These are phyloP conservation scores for Huso huso DNA, from an alignment of 2,797 vertebrate species.

Conservation along the genomic window DNA sequence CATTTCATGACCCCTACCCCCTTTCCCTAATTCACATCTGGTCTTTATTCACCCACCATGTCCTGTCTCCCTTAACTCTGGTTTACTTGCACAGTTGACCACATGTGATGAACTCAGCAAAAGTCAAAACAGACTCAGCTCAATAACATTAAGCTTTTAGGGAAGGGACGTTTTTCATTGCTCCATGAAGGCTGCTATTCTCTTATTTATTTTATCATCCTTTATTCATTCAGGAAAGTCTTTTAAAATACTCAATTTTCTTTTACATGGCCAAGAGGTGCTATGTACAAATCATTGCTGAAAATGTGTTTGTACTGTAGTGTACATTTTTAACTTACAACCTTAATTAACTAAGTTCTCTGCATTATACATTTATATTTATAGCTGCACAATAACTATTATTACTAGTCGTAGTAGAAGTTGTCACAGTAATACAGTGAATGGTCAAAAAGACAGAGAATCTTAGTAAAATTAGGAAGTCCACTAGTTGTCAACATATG, in stretches of 20 bases:
- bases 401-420: too few relatives aligned
- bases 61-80: neutral
- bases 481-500: too few relatives aligned
- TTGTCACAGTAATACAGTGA: too few relatives aligned
- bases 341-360: too few relatives aligned
- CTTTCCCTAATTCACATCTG: neutral
- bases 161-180: too few relatives aligned
- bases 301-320: neutral
- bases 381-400: too few relatives aligned
- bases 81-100: neutral
- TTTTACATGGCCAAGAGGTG: neutral
- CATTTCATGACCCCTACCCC: neutral
- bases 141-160: too few relatives aligned
- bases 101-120: constrained; percentile 1
- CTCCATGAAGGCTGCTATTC: neutral
- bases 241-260: neutral
- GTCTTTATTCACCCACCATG: neutral
- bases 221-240: neutral
- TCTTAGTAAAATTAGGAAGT: too few relatives aligned
- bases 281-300: neutral
- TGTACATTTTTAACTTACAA: too few relatives aligned
- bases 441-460: too few relatives aligned
- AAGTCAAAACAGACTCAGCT: neutral
- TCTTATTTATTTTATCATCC: neutral
- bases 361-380: too few relatives aligned